These are phyloP conservation scores for Caenorhabditis remanei DNA, from an alignment of 1,140 invertebrate species.

Conservation along the genomic window DNA sequence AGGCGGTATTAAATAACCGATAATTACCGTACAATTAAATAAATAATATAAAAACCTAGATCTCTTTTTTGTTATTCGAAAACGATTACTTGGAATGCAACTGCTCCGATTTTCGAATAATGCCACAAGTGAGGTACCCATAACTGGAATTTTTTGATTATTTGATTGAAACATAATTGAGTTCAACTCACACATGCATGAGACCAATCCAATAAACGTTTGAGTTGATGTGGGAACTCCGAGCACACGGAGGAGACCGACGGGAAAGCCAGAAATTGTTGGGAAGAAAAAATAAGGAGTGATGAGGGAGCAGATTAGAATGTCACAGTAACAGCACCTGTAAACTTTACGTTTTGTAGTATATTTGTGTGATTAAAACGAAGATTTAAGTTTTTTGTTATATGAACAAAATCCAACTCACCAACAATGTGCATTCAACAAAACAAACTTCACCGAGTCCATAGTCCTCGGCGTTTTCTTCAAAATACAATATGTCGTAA, in stretches of 20 bases:
- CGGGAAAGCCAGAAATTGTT: constrained; percentile 19
- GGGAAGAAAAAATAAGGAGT: constrained; percentile 48
- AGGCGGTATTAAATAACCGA: constrained; percentile 26
- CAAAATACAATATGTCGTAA: constrained; percentile 13
- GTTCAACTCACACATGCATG: constrained; percentile 8
- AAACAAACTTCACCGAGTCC: neutral
- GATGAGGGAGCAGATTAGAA: constrained; percentile 20
- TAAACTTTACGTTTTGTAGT: no score
- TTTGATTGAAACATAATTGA: neutral
- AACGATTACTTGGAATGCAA: constrained; percentile 13
- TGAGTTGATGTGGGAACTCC: constrained; percentile 14
- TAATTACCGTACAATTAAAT: neutral
- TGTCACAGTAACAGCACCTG: constrained; percentile 17
- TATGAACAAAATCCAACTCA: neutral
- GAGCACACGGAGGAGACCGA: neutral
- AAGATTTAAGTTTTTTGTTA: no score
- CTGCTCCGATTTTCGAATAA: constrained; percentile 43
- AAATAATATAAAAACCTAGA: neutral
- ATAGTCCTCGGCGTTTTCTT: constrained; percentile 16
- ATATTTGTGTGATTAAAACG: no score
- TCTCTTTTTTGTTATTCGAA: constrained; percentile 5
- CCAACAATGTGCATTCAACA: constrained; percentile 11
- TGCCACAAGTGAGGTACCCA: constrained; percentile 14
- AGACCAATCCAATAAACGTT: constrained; percentile 7
- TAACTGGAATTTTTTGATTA: constrained; percentile 12